These are phyloP conservation scores for Scarus forsteni DNA, from an alignment of 2,797 vertebrate species.

Conservation along the genomic window DNA sequence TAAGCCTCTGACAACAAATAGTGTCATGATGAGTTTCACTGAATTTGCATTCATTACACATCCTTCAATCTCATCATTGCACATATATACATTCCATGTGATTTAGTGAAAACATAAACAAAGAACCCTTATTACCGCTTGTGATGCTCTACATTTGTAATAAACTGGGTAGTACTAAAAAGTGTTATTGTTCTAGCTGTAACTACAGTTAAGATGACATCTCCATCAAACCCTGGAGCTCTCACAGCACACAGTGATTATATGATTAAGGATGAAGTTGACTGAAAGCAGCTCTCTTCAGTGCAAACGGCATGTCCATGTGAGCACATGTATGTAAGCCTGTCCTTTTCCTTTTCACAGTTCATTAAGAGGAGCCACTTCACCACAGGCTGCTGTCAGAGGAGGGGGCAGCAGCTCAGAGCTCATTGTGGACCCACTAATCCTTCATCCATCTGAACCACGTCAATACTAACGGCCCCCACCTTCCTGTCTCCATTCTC, in stretches of 20 bases:
- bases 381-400: constrained; percentile 51
- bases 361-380: constrained; percentile 68
- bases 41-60: too few relatives aligned
- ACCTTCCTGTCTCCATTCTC: constrained; percentile 45
- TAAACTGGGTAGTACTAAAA: too few relatives aligned
- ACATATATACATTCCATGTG: too few relatives aligned
- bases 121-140: too few relatives aligned
- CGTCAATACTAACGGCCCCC: constrained; percentile 56
- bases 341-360: constrained; percentile 52
- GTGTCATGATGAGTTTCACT: too few relatives aligned
- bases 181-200: too few relatives aligned
- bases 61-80: too few relatives aligned
- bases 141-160: too few relatives aligned
- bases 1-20: too few relatives aligned
- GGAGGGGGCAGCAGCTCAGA: constrained; percentile 59
- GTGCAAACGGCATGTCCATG: constrained; percentile 19
- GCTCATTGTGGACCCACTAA: constrained; percentile 73
- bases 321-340: constrained; percentile 17
- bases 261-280: constrained; percentile 5
- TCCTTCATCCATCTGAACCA: constrained; percentile 74
- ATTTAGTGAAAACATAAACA: too few relatives aligned
- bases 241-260: not conserved
- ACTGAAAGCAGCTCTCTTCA: not conserved
- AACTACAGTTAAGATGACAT: not conserved
- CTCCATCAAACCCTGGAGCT: not conserved